Evolutionary conservation across 2,797 vertebrate genomes (phyloP), one percentile per base, ranked within the genome.

Genomic region (Pyrocephalus nanus): DNA sequence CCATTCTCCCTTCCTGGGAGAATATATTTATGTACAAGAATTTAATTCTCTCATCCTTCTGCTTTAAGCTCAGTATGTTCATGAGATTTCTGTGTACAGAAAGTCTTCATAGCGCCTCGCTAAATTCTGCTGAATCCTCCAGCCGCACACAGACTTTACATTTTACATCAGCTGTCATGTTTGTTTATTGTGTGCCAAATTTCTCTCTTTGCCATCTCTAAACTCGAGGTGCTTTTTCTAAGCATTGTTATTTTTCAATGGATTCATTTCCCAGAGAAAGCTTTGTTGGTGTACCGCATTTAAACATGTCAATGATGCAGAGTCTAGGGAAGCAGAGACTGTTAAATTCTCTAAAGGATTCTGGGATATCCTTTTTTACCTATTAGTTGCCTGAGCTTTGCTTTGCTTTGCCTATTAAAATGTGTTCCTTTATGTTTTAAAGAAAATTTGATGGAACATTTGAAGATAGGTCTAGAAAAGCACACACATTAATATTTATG

Each of bases 331-430:
- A 77, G 65, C 30, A n/a, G 22, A 57, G 23, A 47, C 43, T 88
- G 51, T 71, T 69, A 30, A 79, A 92, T 79, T 94, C 82, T 67
- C 74, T 74, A 11, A 77, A 89, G 90, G 45, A 92, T 90, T 93
- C 69, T 80, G 74, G 82, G 83, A 82, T 82, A 76, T 69, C n/a
- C 12, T 62, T 94, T 82, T 93, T 86, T 60, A 42, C 67, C 38
- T 95, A 69, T 72, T 73, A 88, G 88, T 86, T 75, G 32, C 79
- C 51, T 66, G 78, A 88, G 85, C 86, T 92, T 91, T 90, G 69
- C 79, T 94, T 92, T 86, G 75, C 82, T 87, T 88, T 91, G 78
- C 60, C 69, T 87, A 54, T 92, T 97, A 93, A 96, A 95, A 77
- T 79, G 50, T 66, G 40, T 47, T 60, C 55, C 94, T 93, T 96